Base-by-base conservation (phyloP, 2,888 invertebrate genomes). In the Metalampra italica region DNA sequence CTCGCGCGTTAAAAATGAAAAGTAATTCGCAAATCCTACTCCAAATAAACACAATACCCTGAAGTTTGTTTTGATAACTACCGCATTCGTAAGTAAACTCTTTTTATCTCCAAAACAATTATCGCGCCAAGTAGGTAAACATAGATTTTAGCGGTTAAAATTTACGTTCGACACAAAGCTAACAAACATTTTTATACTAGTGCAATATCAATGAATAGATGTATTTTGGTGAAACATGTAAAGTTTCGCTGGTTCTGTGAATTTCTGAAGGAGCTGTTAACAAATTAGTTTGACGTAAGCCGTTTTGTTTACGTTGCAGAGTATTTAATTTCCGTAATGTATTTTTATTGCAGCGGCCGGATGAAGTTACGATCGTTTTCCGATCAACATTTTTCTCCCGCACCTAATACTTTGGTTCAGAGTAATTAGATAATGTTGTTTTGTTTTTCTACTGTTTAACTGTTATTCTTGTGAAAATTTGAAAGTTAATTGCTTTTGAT, bases 91-190 rank as follows among this genome's bases (percentile, higher is more conserved):
- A 70, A 71, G 74, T 72, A 69, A 57, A 55, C 45, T 56, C 58
- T 65, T 75, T 68, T 78, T 78, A 75, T 76, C 73, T 72, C 56
- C 50, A 46, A 53, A 57, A 60, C 56, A 54, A 60, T 64, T 75
- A 69, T 72, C 65, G 54, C 44, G 41, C 51, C 58, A 54, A 60
- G 71, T n/a, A n/a, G n/a, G n/a, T 78, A 78, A 75, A 78, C 72
- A 75, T 57, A 63, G 58, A 53, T 60, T 47, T 47, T 52, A 45
- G 39, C 38, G 32, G 47, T 40, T 46, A 39, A 47, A 22, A 36
- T 52, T 52, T 52, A 51, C 46, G 49, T 49, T 52, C 46, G 37
- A 47, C 49, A 7, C n/a, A 49, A 54, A 49, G 42, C 51, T 45
- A 54, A 54, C 49, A 47, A 51, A 45, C 43, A 46, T 39, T 43